A percentile compares a stretch with the other conserved stretches of the same genome.
Evolutionary conservation across 2,888 invertebrate genomes (phyloP).

Genomic region (Microdon myrmicae): DNA sequence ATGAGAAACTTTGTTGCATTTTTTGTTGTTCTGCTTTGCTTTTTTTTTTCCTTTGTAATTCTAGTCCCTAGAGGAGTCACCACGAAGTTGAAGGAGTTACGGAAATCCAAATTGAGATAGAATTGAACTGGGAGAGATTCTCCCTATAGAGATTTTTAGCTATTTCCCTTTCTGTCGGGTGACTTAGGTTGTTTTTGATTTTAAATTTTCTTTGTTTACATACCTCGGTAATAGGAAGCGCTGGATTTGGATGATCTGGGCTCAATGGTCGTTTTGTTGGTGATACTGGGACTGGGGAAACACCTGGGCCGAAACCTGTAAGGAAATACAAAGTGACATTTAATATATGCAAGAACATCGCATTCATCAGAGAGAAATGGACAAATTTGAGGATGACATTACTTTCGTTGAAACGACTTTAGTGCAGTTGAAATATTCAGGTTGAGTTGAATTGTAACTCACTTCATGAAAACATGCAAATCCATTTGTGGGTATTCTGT

Average conservation of each 20-base stretch:
- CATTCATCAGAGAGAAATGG: background rate
- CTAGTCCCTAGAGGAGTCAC: background rate
- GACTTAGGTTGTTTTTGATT: no score
- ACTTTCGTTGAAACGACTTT: background rate
- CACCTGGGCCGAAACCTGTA: slow-evolving; percentile 70
- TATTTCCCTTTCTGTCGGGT: no score
- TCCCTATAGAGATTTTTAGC: slow-evolving; percentile 10
- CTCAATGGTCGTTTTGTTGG: slow-evolving; percentile 71
- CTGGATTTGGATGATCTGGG: slow-evolving; percentile 75
- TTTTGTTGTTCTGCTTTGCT: no score
- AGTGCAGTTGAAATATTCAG: background rate
- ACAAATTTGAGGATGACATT: background rate
- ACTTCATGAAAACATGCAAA: no score
- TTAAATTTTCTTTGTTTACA: slow-evolving; percentile 54
- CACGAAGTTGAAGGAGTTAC: no score
- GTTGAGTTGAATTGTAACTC: background rate
- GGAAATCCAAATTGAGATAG: no score
- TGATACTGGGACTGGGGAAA: slow-evolving; percentile 67
- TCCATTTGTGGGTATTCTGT: no score
- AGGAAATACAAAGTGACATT: slow-evolving; percentile 24
- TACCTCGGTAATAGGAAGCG: slow-evolving; percentile 75
- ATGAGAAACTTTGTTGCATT: no score
- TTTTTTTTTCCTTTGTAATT: background rate
- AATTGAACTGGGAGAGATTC: background rate
- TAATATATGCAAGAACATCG: slow-evolving; percentile 13